A percentile compares a stretch with the other conserved stretches of the same genome.
These are phyloP conservation scores for Glareola pratincola DNA, from an alignment of 2,113 vertebrate genomes.

Conservation along the genomic window DNA sequence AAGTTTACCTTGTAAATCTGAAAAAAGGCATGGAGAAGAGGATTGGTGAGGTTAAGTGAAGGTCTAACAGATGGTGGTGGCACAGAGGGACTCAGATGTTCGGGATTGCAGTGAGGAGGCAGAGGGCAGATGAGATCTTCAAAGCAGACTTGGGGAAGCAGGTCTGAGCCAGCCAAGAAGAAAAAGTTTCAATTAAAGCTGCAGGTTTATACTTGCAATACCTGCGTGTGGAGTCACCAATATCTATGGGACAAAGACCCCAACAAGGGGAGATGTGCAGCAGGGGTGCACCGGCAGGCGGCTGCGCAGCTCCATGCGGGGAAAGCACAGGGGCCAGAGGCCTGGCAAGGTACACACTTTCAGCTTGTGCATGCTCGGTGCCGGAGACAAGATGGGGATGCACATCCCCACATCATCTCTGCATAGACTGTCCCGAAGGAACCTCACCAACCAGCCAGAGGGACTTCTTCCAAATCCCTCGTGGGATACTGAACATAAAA, in stretches of 20 bases:
- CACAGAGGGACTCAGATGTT: not conserved
- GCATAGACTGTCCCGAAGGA: not conserved
- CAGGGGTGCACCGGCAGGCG: fast-evolving
- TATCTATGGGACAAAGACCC: fast-evolving
- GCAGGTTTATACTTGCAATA: fast-evolving
- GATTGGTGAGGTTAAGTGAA: not conserved
- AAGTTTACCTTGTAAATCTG: not conserved
- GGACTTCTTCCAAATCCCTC: not conserved
- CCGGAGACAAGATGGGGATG: not conserved
- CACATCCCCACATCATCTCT: no score
- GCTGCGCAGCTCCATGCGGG: not conserved
- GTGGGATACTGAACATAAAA: fast-evolving
- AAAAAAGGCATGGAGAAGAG: not conserved
- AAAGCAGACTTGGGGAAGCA: not conserved
- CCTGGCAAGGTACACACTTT: not conserved
- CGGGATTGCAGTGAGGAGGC: not conserved
- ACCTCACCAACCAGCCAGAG: not conserved
- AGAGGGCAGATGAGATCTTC: not conserved
- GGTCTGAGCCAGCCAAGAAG: not conserved
- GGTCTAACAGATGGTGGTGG: not conserved
- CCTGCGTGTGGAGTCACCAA: fast-evolving
- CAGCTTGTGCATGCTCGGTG: no score
- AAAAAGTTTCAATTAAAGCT: not conserved
- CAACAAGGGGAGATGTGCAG: fast-evolving
- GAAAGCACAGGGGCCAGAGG: not conserved